A percentile compares a stretch with the other conserved stretches of the same genome.
These are phyloP conservation scores for Pituophis catenifer DNA, from an alignment of 2,113 vertebrate species.

Conservation along the genomic window DNA sequence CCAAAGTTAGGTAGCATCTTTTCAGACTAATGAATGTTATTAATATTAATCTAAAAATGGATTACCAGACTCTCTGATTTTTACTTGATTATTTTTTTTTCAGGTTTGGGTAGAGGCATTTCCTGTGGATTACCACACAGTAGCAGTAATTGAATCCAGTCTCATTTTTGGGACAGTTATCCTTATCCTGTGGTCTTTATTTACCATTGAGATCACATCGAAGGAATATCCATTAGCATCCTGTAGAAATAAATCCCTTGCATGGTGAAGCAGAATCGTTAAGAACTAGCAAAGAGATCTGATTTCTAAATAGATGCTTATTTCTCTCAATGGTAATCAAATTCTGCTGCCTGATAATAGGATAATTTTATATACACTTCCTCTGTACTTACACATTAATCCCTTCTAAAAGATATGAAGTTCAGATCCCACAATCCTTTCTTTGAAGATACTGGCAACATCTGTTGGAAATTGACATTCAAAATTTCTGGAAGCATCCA, in stretches of 20 bases:
- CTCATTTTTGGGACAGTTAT: not conserved
- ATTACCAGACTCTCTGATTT: not conserved
- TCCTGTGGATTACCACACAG: not conserved
- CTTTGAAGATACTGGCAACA: not conserved
- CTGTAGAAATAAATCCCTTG: not conserved
- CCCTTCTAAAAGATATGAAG: not conserved
- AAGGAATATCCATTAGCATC: not conserved
- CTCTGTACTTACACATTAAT: not conserved
- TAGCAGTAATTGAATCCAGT: not conserved
- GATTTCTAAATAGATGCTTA: not conserved
- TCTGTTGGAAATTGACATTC: not conserved
- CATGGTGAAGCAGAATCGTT: not conserved
- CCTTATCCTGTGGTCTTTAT: not conserved
- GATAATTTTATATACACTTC: not conserved
- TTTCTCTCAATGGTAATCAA: not conserved
- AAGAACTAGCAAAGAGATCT: not conserved
- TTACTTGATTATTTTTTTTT: not conserved
- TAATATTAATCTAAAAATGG: not conserved
- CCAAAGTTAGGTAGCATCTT: not conserved
- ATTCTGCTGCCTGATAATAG: not conserved
- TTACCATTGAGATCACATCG: not conserved
- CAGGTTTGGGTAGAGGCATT: not conserved
- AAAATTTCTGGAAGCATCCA: not conserved
- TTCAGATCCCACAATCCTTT: not conserved
- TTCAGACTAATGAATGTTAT: not conserved